Evolutionary conservation across 2,888 invertebrate genomes (phyloP), one percentile per base, ranked within the genome.

Genomic region (Callinectes sapidus): DNA sequence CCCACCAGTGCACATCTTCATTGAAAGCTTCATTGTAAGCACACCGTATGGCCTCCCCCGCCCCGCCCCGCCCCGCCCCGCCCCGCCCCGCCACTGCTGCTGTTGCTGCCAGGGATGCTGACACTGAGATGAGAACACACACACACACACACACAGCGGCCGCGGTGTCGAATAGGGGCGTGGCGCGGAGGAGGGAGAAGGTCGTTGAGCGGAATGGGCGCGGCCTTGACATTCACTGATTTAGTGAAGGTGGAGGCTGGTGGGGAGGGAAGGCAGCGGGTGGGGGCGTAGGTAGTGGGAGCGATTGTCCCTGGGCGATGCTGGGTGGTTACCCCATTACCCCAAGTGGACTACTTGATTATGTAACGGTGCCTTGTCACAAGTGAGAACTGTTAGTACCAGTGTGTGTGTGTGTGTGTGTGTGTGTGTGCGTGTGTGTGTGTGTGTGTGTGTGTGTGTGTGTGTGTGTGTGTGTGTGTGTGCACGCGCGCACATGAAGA

Each of bases 191-290:
- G 86, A 23, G 39, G 86, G 61, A 28, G 81, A 77, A 81, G 32
- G 35, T 71, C 35, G 32, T 18, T 39, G 32, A 18, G 71, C 6
- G 88, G 48, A 55, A 71, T 71, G 42, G 86, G 85, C 86, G 55
- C 90, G 90, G 86, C 90, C 90, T 90, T 90, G 90, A 90, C 86
- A 90, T 90, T 90, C 86, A 85, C 55, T 28, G 90, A 61, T 54
- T 61, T 86, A n/a, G 90, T 48, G 23, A 54, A 85, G 85, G 54
- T 55, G 85, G 85, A 28, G 90, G 85, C 28, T 48, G 32, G 85
- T 16, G 55, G 54, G 54, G 8, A 13, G 32, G 87, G 48, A 35
- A 23, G 87, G 42, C 87, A 13, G 87, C 1, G 23, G 28, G 18
- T 16, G 48, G 42, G 42, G 39, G 35, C 48, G 48, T 48, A 14